Evolutionary conservation across 2,888 invertebrate species (phyloP).

Genomic region (Eristalis intricaria): DNA sequence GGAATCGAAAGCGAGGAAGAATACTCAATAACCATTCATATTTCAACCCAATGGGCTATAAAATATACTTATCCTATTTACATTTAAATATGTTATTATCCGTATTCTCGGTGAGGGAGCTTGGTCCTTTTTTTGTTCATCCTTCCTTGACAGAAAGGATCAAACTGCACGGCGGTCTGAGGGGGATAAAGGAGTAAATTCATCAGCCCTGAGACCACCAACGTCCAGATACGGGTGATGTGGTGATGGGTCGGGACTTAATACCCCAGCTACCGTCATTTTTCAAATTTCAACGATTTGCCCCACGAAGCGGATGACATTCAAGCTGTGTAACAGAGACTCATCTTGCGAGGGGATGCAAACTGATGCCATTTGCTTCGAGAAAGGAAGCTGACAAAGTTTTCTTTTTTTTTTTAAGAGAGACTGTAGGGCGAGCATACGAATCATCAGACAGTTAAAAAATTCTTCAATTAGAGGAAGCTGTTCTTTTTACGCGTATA

Average conservation of each 20-base stretch:
- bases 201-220: constrained; percentile 40
- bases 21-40: constrained; percentile 74
- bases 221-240: constrained; percentile 20
- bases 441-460: background rate
- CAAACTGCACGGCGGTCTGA: constrained; percentile 36
- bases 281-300: background rate
- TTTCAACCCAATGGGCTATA: constrained; percentile 75
- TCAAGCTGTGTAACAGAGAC: background rate
- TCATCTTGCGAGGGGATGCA: background rate
- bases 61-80: constrained; percentile 75
- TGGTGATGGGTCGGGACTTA: background rate
- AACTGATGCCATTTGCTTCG: background rate
- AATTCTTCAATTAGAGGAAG: too few species aligned
- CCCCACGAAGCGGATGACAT: background rate
- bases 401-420: background rate
- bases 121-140: constrained; percentile 1
- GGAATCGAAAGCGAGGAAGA: constrained; percentile 71
- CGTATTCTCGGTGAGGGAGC: constrained; percentile 24
- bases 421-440: background rate
- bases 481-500: too few species aligned
- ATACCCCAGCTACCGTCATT: background rate
- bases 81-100: constrained; percentile 73
- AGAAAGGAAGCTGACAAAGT: background rate
- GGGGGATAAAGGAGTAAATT: constrained; percentile 37
- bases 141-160: constrained; percentile 39